A percentile compares a stretch with the other conserved stretches of the same genome.
Conservation (phyloP, 2,888 invertebrate genomes). For the Litoditis marina region DNA sequence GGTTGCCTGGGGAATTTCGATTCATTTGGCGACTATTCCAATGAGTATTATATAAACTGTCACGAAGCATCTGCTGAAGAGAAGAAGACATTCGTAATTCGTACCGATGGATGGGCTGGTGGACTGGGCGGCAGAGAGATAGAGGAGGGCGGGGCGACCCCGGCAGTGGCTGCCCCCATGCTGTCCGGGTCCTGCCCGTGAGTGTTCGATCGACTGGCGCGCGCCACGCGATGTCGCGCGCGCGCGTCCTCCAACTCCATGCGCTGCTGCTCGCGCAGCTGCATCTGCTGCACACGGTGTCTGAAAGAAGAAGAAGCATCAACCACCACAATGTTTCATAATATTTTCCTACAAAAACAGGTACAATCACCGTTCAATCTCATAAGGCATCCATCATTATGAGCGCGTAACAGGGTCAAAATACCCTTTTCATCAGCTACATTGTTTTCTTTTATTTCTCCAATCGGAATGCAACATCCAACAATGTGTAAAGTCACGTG, state of each 20-base stretch:
- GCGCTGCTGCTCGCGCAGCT: constrained; percentile 34
- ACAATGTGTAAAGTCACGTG: too few species aligned
- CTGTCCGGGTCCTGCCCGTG: constrained; percentile 1
- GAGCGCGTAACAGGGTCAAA: too few species aligned
- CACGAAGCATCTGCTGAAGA: too few species aligned
- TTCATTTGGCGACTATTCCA: too few species aligned
- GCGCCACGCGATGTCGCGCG: neutral
- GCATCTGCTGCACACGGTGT: constrained; percentile 31
- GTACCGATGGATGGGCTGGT: constrained; percentile 7
- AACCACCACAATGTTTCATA: neutral
- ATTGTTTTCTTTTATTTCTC: neutral
- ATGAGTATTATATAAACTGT: too few species aligned
- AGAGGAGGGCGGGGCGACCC: constrained; percentile 7
- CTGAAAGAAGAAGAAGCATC: constrained; percentile 13
- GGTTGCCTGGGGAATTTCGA: too few species aligned
- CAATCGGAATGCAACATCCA: too few species aligned
- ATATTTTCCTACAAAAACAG: neutral
- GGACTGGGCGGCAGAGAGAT: constrained; percentile 12
- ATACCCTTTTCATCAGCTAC: too few species aligned
- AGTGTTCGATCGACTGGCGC: constrained; percentile 4
- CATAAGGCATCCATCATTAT: too few species aligned
- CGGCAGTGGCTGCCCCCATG: neutral
- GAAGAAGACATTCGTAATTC: too few species aligned
- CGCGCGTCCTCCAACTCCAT: constrained; percentile 32
- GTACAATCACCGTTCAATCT: too few species aligned